These are phyloP conservation scores for Sternotherus odoratus DNA, from an alignment of 2,797 vertebrate species.

Conservation along the genomic window DNA sequence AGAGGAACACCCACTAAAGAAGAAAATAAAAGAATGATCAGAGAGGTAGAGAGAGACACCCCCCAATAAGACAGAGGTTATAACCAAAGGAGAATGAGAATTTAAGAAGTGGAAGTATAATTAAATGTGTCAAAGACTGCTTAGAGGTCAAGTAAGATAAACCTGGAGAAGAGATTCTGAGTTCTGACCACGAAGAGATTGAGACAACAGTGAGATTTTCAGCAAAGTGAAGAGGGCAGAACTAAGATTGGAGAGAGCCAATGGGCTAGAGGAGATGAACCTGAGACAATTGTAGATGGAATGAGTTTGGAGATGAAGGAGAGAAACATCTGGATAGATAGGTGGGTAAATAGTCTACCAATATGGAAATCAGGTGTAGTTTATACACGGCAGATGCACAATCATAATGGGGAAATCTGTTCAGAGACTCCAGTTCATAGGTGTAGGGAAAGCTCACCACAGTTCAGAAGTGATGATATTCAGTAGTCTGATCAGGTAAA, in stretches of 20 bases:
- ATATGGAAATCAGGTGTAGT: rapidly evolving
- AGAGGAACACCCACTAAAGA: background rate
- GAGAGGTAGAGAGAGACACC: background rate
- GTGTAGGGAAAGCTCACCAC: background rate
- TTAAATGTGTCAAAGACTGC: background rate
- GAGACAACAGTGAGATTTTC: background rate
- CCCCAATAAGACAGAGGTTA: background rate
- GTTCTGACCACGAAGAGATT: background rate
- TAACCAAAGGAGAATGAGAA: background rate
- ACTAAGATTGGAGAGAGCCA: background rate
- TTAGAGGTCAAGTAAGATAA: background rate
- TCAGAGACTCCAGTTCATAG: background rate
- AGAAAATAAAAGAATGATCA: background rate
- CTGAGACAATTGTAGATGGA: background rate
- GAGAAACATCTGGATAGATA: background rate
- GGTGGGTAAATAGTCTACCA: background rate
- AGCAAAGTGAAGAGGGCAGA: background rate
- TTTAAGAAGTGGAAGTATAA: background rate
- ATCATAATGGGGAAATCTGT: rapidly evolving
- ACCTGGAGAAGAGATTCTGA: background rate
- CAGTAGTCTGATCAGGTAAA: background rate
- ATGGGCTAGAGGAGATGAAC: background rate
- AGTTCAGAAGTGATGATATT: rapidly evolving
- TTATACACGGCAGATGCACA: background rate
- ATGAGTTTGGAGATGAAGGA: background rate